Conservation (phyloP, 2,888 invertebrate genomes). For the Phyllotreta cruciferae region DNA sequence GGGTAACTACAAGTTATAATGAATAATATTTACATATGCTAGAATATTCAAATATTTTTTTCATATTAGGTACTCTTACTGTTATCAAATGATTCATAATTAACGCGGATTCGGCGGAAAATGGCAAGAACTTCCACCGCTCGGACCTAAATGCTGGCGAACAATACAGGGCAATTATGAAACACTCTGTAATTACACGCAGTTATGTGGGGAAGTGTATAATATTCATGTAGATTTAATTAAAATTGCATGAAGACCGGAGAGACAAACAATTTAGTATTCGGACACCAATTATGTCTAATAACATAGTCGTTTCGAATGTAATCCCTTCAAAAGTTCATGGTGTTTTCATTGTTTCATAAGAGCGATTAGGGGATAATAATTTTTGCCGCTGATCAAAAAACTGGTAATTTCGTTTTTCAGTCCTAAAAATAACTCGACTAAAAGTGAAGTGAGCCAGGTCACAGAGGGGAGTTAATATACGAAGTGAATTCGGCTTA, state of each 20-base stretch:
- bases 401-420: too few species aligned
- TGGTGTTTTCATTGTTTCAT: not conserved
- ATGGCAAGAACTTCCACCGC: not conserved
- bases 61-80: not conserved
- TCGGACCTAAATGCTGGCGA: not conserved
- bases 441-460: too few species aligned
- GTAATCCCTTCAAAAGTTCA: too few species aligned
- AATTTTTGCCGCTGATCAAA: too few species aligned
- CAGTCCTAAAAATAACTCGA: too few species aligned
- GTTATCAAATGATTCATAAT: too few species aligned
- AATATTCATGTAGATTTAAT: constrained; percentile 19
- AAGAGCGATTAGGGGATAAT: not conserved
- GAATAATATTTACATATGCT: too few species aligned
- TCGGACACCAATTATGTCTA: constrained; percentile 17
- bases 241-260: constrained; percentile 16
- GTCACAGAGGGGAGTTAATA: too few species aligned
- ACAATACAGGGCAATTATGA: constrained; percentile 8
- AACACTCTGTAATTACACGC: constrained; percentile 8
- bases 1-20: too few species aligned
- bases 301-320: not conserved
- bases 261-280: constrained; percentile 20
- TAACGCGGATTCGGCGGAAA: too few species aligned
- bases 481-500: too few species aligned
- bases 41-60: not conserved
- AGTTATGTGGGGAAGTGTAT: constrained; percentile 9